Percentiles rank a stretch among this genome's conserved stretches.
Evolutionary conservation across 2,797 vertebrate genomes (phyloP).

Genomic region (Cirrhinus molitorella): DNA sequence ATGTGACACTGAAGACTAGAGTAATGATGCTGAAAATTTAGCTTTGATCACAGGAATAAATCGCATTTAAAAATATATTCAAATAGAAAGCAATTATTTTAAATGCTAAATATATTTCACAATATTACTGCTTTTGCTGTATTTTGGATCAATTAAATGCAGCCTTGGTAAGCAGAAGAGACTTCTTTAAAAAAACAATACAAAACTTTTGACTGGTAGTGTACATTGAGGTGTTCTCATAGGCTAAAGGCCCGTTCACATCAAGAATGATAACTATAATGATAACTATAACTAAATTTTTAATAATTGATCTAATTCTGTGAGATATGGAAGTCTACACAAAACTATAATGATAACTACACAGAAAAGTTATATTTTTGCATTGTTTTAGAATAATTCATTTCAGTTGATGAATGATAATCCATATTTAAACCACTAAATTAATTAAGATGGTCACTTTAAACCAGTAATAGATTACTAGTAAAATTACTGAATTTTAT

Average conservation of each 20-base stretch:
- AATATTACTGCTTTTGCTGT: too few relatives aligned
- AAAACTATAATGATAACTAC: background rate
- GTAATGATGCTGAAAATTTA: too few relatives aligned
- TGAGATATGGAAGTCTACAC: background rate
- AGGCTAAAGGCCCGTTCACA: background rate
- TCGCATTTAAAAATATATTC: too few relatives aligned
- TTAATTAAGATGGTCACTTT: background rate
- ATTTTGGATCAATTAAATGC: too few relatives aligned
- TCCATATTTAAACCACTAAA: background rate
- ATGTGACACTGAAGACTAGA: too few relatives aligned
- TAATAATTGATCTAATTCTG: background rate
- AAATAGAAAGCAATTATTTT: too few relatives aligned
- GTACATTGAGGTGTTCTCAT: too few relatives aligned
- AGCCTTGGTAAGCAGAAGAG: too few relatives aligned
- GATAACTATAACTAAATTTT: background rate
- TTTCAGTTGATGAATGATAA: background rate
- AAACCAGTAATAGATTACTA: background rate
- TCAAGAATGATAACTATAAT: background rate
- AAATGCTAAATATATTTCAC: too few relatives aligned
- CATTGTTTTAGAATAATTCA: background rate
- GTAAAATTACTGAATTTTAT: background rate
- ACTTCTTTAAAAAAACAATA: too few relatives aligned
- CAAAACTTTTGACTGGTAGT: too few relatives aligned
- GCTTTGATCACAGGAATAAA: too few relatives aligned
- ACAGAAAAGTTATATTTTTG: background rate